Conservation (phyloP, 2,113 vertebrate species). For the Pampusana beccarii region DNA sequence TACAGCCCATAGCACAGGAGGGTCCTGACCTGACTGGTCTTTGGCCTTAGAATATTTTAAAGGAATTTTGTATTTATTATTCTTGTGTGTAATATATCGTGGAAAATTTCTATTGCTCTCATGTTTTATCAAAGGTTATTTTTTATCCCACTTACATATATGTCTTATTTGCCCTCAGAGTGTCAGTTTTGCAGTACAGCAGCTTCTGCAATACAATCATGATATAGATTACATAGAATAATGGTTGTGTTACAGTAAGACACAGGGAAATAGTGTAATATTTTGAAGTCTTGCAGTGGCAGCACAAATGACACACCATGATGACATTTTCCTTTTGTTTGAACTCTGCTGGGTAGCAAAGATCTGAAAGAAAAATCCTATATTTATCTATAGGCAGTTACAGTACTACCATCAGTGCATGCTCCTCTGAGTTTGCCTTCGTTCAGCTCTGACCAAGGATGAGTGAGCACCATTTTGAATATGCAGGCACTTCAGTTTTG, state of each 20-base stretch:
- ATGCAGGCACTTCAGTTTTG: slow-evolving; percentile 7
- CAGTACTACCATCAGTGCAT: not conserved
- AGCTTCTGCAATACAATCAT: not conserved
- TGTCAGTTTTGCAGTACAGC: fast-evolving
- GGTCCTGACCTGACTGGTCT: not conserved
- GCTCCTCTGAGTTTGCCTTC: not conserved
- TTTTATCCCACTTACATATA: not conserved
- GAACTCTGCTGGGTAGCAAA: not conserved
- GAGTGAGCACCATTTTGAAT: slow-evolving; percentile 17
- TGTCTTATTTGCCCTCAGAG: not conserved
- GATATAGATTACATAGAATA: not conserved
- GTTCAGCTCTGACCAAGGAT: not conserved
- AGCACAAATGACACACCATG: not conserved
- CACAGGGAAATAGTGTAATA: not conserved
- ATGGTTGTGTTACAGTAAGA: not conserved
- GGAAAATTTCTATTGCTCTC: not conserved
- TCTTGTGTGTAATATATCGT: not conserved
- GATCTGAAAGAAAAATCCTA: not conserved
- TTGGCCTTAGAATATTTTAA: not conserved
- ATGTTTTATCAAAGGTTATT: not conserved
- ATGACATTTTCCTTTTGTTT: not conserved
- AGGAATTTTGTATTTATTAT: not conserved
- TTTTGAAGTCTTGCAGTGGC: not conserved
- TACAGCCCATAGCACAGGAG: not conserved
- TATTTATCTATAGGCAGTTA: not conserved